These are phyloP conservation scores for Scaptomyza montana DNA, from an alignment of 1,140 invertebrate species.

Conservation along the genomic window DNA sequence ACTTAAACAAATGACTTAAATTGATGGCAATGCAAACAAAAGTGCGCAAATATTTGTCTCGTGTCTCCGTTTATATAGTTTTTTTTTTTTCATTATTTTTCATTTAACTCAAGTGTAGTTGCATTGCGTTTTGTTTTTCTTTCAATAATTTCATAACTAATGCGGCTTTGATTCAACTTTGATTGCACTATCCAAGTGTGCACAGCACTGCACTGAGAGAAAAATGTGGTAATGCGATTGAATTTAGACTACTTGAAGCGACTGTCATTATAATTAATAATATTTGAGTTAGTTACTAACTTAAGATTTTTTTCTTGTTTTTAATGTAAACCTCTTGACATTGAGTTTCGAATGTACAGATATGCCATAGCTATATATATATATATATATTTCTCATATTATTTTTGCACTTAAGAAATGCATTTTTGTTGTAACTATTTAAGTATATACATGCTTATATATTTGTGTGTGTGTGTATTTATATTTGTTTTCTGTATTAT, in stretches of 20 bases:
- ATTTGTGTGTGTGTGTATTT: conserved; percentile 17
- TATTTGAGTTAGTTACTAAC: conserved; percentile 50
- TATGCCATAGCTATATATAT: not conserved
- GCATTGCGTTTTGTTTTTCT: conserved; percentile 46
- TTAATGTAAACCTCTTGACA: conserved; percentile 53
- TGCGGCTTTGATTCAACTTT: conserved; percentile 65
- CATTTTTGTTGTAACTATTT: conserved; percentile 27
- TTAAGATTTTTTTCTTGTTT: conserved; percentile 29
- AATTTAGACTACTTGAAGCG: not conserved
- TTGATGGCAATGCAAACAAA: conserved; percentile 79
- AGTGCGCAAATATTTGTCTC: conserved; percentile 76
- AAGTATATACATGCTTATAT: conserved; percentile 10
- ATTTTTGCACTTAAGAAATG: conserved; percentile 47
- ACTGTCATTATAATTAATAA: conserved; percentile 56
- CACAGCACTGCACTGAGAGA: conserved; percentile 5
- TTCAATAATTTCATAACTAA: conserved; percentile 72
- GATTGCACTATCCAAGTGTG: conserved; percentile 27
- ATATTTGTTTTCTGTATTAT: conserved; percentile 11
- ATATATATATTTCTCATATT: conserved; percentile 34
- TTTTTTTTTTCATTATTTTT: not conserved
- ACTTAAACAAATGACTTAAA: conserved; percentile 77
- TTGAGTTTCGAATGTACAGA: conserved; percentile 36
- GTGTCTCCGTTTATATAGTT: not conserved
- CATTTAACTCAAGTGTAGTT: conserved; percentile 33
- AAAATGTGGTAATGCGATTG: not conserved